Evolutionary conservation across 2,888 invertebrate genomes (phyloP), one percentile per base, ranked within the genome.

Genomic region (Germaria angustata): DNA sequence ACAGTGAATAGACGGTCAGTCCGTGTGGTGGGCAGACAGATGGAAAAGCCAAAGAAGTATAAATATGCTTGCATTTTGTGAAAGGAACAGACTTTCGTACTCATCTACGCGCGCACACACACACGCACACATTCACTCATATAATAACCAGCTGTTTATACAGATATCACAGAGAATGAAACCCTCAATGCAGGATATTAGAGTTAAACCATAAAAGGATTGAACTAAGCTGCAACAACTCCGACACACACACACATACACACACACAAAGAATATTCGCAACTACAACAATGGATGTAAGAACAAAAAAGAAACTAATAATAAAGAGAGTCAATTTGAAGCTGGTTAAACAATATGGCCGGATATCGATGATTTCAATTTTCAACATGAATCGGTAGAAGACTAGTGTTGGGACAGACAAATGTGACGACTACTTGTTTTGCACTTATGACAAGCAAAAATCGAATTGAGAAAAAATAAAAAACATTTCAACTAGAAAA

Each of bases 281-380:
- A 46, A 13, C 8, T 17, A 51, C 69, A 51, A 46, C 44, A 57
- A 17, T 32, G 65, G 11, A n/a, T 17, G 17, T n/a, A 17, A 2
- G 39, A 69, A 15, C n/a, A n/a, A n/a, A n/a, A 55, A 8, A 7
- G 15, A 44, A 28, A 53, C 22, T 15, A 36, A 46, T 46, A 53
- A 32, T 49, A 65, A 20, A 49, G 39, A 63, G 49, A 76, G 76
- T 80, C 80, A 41, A 68, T 80, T 80, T 75, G 49, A 46, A 80
- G 55, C 61, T 75, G 68, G 73, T 75, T 80, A 68, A 73, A 61
- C 80, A 55, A 68, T 78, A 73, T 78, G 82, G 44, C 78, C 79
- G 82, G 79, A 79, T 75, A 79, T 82, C 55, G 82, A 71, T 57
- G 63, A 78, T 82, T 82, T 79, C 49, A 79, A 75, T 82, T 82